phyloP scores from a whole-genome alignment of 2,113 vertebrate genomes.

The Coptodon bakossiorum region DNA sequence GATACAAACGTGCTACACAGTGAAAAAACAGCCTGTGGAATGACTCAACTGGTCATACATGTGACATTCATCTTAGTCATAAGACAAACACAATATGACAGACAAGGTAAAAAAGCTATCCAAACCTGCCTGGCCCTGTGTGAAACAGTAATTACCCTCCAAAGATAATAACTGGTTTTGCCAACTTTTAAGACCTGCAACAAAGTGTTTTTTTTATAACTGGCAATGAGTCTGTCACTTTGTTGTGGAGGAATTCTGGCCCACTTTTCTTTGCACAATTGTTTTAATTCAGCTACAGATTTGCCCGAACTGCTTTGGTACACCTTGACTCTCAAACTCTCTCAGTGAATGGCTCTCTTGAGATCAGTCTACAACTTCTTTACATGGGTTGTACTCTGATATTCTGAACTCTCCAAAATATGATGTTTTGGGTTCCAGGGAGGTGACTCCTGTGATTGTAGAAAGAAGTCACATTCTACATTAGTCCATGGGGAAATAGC shows the following conservation, averaged over 20 bases:
- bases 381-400: no score
- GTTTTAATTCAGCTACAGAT: background rate
- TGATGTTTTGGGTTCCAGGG: no score
- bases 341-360: no score
- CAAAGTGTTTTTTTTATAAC: background rate
- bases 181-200: background rate
- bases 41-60: background rate
- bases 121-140: background rate
- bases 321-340: no score
- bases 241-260: background rate
- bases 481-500: no score
- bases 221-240: background rate
- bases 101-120: background rate
- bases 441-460: no score
- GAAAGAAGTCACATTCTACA: no score
- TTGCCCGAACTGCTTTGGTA: no score
- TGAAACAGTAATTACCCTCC: background rate
- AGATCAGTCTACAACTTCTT: no score
- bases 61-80: background rate
- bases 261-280: background rate
- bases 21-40: background rate
- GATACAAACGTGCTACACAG: background rate
- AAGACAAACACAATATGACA: background rate
- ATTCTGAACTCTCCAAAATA: no score
- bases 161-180: background rate